Evolutionary conservation across 1,140 invertebrate genomes (phyloP), one percentile per base, ranked within the genome.

Genomic region (Tetramorium simillimum): DNA sequence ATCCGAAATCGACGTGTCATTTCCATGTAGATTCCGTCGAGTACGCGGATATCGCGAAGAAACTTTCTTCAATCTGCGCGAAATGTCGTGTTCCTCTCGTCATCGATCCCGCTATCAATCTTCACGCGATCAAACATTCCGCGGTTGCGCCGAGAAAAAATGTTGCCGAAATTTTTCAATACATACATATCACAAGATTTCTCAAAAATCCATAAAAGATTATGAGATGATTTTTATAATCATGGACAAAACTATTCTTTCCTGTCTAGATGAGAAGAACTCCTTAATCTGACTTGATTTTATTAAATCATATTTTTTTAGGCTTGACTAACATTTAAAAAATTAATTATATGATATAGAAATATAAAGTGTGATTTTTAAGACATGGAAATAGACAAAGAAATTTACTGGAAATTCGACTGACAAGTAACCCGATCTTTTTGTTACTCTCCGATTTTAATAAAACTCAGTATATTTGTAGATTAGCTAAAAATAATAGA

Each of bases 11-110:
- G 86, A 90, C 86, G 81, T 69, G 53, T 91, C 86, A 92, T 92
- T 92, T 91, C 86, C 89, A 92, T 91, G 88, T 91, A 92, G 85
- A 92, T 92, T 89, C 76, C 53, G 53, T 43, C 33, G 37, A 69
- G 51, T 69, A 73, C 49, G 75, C 67, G 67, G 87, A 86, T 85
- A 49, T 77, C 51, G 24, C 46, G 33, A 53, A 24, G 37, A 21
- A 49, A 43, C 76, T 70, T 65, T 37, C 58, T 58, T 21, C 80
- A 56, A 81, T 69, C 18, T 21, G 28, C 21, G 51, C 24, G 33
- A 14, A 12, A 80, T 16, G 69, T 88, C 78, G 62, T 76, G 81
- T 80, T 18, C 76, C 76, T 40, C 58, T 81, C 75, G 14, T 81
- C 69, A 77, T 43, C 81, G 75, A 86, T 80, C 60, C 72, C 33